Base-by-base conservation (phyloP, 2,113 vertebrate genomes). In the Phaethornis superciliosus region DNA sequence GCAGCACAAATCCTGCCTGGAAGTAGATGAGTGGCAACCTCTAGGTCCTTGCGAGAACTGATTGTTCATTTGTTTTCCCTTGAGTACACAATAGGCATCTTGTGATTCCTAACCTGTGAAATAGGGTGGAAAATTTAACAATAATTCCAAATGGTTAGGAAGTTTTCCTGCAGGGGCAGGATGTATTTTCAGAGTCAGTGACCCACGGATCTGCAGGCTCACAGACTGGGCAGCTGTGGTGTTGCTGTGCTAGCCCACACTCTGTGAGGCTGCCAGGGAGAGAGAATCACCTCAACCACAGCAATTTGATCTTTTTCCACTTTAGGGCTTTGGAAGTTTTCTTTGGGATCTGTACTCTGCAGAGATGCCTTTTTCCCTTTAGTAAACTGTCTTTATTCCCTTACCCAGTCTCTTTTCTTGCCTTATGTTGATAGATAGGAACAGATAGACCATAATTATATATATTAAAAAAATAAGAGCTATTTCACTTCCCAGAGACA, bases 361-460 rank as follows among this genome's bases (percentile, higher is more conserved):
- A 59, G 88, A 78, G 75, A 72, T 69, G 58, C 70, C 30, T 85
- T 83, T 76, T 64, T 88, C 65, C 81, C 58, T 92, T 91, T 86
- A 94, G 65, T 95, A 78, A 68, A 63, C 95, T 90, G 80, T 81
- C 92, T 95, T 93, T 86, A 86, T 95, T 93, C 64, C 33, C 88
- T 94, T 74, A 90, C 21, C 47, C 42, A n/a, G 69, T 82, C 56
- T 74, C 68, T 88, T 20, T 52, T 88, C 35, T 78, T 80, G 51
- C 69, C 63, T 63, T 85, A 35, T 71, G 90, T 91, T 92, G 87
- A 83, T 60, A 78, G 76, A 79, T 77, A 77, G 85, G 49, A 64
- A 23, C 32, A 83, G 87, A 60, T 80, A 96, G 77, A 81, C 52
- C 58, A 60, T 77, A 59, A 77, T 86, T 74, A 58, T 40, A 40